Percentiles rank a stretch among this genome's conserved stretches.
These are phyloP conservation scores for Gobio gobio DNA, from an alignment of 2,113 vertebrate species.

Conservation along the genomic window DNA sequence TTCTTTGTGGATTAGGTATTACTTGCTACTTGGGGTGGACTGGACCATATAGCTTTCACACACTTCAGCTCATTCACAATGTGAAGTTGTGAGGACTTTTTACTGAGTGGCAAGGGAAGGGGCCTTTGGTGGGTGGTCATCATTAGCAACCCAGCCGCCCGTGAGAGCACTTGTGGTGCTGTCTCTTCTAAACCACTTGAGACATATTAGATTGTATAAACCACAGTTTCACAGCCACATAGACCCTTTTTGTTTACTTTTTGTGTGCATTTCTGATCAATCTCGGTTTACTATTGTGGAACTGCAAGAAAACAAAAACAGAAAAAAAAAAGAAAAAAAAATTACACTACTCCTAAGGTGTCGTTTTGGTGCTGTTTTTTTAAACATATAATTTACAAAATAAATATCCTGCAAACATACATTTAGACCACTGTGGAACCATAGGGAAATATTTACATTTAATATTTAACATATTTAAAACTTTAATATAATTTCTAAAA, in stretches of 20 bases:
- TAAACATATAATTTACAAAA: neutral
- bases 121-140: slow-evolving; percentile 79
- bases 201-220: slow-evolving; percentile 77
- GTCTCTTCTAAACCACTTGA: slow-evolving; percentile 76
- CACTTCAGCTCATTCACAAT: slow-evolving; percentile 73
- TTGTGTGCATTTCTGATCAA: slow-evolving; percentile 29
- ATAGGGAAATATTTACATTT: neutral
- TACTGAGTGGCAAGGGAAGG: slow-evolving; percentile 63
- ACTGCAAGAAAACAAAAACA: neutral
- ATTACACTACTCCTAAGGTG: neutral
- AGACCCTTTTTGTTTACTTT: slow-evolving; percentile 37
- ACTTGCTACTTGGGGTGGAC: slow-evolving; percentile 49
- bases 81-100: slow-evolving; percentile 61
- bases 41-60: slow-evolving; percentile 52
- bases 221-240: slow-evolving; percentile 67
- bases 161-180: slow-evolving; percentile 72
- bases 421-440: neutral
- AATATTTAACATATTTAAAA: neutral
- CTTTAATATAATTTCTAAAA: neutral
- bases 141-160: slow-evolving; percentile 74
- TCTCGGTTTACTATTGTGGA: neutral
- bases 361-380: too few relatives aligned
- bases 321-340: neutral
- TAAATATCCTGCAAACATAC: neutral
- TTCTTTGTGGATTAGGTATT: slow-evolving; percentile 32